These are phyloP conservation scores for Goniozus legneri DNA, from an alignment of 1,140 invertebrate genomes.

Conservation along the genomic window DNA sequence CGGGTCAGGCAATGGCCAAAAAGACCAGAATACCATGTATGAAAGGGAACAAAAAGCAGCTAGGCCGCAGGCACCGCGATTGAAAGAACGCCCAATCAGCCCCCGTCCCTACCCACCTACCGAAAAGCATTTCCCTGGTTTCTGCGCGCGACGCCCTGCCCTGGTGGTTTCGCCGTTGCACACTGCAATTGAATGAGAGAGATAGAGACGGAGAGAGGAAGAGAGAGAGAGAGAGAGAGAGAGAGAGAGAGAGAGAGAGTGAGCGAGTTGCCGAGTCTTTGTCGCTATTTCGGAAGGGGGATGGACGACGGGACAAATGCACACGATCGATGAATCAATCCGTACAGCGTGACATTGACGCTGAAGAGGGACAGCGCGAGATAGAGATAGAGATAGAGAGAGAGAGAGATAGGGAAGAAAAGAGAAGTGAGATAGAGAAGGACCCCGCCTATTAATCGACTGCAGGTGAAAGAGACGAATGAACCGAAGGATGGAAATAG, in stretches of 20 bases:
- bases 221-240: too few relatives aligned
- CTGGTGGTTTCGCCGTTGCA: conserved; percentile 22
- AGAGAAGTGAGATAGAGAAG: background rate
- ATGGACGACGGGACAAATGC: conserved; percentile 31
- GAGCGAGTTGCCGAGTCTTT: too few relatives aligned
- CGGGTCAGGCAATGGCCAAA: too few relatives aligned
- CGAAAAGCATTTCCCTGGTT: conserved; percentile 30
- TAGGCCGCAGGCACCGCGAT: conserved; percentile 13
- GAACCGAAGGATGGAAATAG: background rate
- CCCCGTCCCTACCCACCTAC: conserved; percentile 20
- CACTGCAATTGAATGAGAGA: conserved; percentile 5
- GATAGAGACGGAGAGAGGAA: conserved; percentile 12
- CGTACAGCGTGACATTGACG: conserved; percentile 42
- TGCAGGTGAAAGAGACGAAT: background rate
- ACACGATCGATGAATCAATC: conserved; percentile 47
- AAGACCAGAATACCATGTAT: too few relatives aligned
- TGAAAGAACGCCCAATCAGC: conserved; percentile 11
- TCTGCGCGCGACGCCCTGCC: conserved; percentile 21
- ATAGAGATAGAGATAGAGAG: background rate
- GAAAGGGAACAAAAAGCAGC: conserved; percentile 11
- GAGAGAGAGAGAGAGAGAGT: too few relatives aligned
- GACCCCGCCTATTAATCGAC: too few relatives aligned
- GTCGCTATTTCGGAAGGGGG: conserved; percentile 37
- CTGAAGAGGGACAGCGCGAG: conserved; percentile 8
- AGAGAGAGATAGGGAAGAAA: background rate